Conservation (phyloP, 2,888 invertebrate species). For the Galeruca laticollis region DNA sequence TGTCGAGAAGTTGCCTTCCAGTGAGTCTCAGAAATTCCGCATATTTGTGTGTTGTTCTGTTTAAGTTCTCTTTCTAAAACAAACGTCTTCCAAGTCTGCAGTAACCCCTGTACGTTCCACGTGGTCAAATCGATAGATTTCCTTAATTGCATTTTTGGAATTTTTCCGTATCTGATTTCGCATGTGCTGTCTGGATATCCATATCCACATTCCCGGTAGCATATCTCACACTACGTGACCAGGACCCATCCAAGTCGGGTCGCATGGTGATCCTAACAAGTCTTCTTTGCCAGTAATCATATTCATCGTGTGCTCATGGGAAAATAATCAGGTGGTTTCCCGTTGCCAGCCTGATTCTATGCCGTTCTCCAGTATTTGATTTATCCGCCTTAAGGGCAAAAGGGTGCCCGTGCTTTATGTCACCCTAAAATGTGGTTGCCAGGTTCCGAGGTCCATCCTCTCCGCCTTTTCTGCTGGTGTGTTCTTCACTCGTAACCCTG, state of each 20-base stretch:
- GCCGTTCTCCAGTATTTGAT: background rate
- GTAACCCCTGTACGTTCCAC: background rate
- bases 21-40: too few relatives aligned
- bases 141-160: background rate
- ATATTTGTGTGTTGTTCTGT: too few relatives aligned
- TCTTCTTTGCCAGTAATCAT: background rate
- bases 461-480: background rate
- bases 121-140: background rate
- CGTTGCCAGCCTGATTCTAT: background rate
- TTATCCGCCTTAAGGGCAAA: background rate
- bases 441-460: background rate
- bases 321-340: background rate
- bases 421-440: background rate
- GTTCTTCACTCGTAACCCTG: background rate
- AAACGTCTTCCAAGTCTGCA: too few relatives aligned
- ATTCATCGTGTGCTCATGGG: background rate
- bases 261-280: too few relatives aligned
- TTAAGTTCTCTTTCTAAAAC: too few relatives aligned
- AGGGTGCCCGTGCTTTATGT: background rate
- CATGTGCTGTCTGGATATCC: background rate
- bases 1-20: background rate
- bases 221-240: too few relatives aligned
- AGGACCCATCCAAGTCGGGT: too few relatives aligned
- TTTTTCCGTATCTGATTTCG: background rate
- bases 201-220: background rate